Conservation (phyloP, 2,888 invertebrate genomes). For the Resseliella maxima region DNA sequence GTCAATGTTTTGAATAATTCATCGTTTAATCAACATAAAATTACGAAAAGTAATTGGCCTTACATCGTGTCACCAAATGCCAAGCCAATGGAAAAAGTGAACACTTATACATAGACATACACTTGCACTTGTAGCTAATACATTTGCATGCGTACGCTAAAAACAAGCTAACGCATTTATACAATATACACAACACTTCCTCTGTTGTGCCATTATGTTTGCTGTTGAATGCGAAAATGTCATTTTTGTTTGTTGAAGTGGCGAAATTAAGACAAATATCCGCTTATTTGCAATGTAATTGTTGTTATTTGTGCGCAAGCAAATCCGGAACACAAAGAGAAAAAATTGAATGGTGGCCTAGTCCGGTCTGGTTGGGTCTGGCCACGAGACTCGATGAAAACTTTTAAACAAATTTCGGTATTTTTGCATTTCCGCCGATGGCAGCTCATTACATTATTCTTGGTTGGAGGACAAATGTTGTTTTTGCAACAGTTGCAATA, state of each 20-base stretch:
- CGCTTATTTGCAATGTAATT: conserved; percentile 16
- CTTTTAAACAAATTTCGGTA: not conserved
- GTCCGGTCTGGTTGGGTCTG: not conserved
- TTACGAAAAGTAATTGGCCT: conserved; percentile 53
- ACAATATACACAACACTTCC: not conserved
- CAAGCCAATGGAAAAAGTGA: not conserved
- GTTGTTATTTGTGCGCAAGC: not conserved
- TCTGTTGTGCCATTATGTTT: not conserved
- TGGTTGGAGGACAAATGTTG: not conserved
- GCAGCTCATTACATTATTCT: not conserved
- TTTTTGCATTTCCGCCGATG: conserved; percentile 29
- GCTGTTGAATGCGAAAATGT: not conserved
- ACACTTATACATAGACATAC: too few relatives aligned
- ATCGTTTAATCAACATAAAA: conserved; percentile 45
- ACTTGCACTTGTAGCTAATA: too few relatives aligned
- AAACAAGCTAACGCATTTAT: too few relatives aligned
- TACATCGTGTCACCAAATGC: not conserved
- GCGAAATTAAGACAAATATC: conserved; percentile 38
- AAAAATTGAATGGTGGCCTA: too few relatives aligned
- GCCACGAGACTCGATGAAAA: not conserved
- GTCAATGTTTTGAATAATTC: conserved; percentile 45
- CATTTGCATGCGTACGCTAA: too few relatives aligned
- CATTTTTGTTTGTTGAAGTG: not conserved
- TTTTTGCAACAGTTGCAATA: not conserved
- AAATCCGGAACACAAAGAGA: not conserved